These are phyloP conservation scores for Parauchenoglanis punctatus DNA, from an alignment of 2,797 vertebrate species.

Conservation along the genomic window DNA sequence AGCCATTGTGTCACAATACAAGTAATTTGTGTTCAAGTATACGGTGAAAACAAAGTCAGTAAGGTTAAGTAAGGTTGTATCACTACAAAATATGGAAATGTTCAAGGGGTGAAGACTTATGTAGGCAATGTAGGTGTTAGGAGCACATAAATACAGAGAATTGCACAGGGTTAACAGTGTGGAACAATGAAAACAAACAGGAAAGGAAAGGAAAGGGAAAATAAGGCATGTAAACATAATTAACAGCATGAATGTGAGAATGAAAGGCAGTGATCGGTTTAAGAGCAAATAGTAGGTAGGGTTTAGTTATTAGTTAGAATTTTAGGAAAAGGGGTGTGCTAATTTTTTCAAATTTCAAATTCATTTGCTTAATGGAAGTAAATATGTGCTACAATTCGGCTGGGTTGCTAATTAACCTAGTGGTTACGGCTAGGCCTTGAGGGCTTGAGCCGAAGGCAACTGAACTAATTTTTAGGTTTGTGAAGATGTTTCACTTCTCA, in stretches of 20 bases:
- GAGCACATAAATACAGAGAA: background rate
- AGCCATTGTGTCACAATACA: background rate
- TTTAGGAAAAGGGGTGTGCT: background rate
- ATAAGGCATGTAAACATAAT: background rate
- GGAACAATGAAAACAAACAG: background rate
- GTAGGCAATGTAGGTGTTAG: background rate
- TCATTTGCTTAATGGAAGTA: background rate
- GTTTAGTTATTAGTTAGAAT: background rate
- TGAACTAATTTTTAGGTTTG: too few species aligned
- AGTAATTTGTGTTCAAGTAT: background rate
- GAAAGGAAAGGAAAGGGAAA: background rate
- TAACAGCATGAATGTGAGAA: background rate
- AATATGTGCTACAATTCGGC: background rate
- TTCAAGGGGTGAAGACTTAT: background rate
- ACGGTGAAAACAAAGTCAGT: background rate
- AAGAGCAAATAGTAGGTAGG: too few species aligned
- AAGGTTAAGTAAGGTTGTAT: background rate
- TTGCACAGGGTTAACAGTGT: background rate
- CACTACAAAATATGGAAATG: background rate
- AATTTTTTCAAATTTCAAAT: too few species aligned
- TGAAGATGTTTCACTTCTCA: too few species aligned
- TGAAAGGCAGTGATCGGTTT: background rate
- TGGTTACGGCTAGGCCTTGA: too few species aligned
- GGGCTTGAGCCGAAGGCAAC: too few species aligned
- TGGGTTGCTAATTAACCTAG: background rate